A percentile compares a stretch with the other conserved stretches of the same genome.
Evolutionary conservation across 2,797 vertebrate species (phyloP).

Genomic region (Rhinichthys osculus): DNA sequence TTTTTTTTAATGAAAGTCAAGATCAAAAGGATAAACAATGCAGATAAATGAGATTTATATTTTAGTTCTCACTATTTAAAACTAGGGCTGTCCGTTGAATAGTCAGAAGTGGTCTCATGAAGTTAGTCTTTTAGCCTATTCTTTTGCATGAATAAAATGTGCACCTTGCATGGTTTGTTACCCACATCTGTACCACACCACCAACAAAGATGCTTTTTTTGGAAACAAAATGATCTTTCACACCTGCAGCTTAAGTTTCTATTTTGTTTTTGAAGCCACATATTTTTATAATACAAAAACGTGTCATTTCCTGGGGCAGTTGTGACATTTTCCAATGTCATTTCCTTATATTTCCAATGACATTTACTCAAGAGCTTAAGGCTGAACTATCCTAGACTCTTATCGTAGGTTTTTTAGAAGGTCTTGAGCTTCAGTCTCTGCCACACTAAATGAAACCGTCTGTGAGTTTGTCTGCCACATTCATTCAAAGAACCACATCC

Average conservation of each 20-base stretch:
- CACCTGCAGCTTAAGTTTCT: not conserved
- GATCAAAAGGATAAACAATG: no score
- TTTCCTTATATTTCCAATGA: not conserved
- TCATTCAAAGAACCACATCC: not conserved
- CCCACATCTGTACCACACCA: not conserved
- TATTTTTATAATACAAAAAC: not conserved
- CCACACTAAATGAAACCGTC: constrained; percentile 7
- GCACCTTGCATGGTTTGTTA: not conserved
- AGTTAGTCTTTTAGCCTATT: not conserved
- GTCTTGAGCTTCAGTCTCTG: constrained; percentile 13
- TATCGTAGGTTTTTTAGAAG: not conserved
- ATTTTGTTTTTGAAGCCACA: not conserved
- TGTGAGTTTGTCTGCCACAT: constrained; percentile 11
- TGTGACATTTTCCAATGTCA: not conserved
- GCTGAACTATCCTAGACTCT: not conserved
- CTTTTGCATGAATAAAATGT: not conserved
- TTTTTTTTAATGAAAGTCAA: no score
- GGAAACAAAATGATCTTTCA: not conserved
- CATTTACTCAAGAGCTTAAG: not conserved
- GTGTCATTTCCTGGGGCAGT: not conserved
- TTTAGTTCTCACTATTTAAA: not conserved
- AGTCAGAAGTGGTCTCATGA: not conserved
- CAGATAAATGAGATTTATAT: not conserved
- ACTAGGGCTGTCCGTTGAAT: not conserved
- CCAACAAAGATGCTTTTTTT: not conserved